A percentile compares a stretch with the other conserved stretches of the same genome.
phyloP scores from a whole-genome alignment of 2,113 vertebrate species.

The Silurus meridionalis region DNA sequence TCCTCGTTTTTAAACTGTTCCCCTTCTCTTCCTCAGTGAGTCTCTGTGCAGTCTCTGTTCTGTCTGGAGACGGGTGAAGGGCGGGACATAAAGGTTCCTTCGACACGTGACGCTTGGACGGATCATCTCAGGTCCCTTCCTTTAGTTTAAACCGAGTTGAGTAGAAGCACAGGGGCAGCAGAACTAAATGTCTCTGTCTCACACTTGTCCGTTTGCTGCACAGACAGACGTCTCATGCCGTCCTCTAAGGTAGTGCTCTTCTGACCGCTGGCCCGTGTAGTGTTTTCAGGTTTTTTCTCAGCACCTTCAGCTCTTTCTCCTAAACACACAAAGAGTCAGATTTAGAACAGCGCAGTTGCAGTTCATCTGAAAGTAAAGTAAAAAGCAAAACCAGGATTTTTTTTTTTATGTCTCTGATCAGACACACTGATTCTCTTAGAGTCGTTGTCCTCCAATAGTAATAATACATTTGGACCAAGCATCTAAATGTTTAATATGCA shows the following conservation, averaged over 20 bases:
- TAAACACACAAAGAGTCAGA: constrained; percentile 47
- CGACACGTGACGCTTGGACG: not conserved
- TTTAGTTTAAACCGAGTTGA: constrained; percentile 59
- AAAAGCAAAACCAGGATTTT: not conserved
- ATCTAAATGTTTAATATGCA: no score
- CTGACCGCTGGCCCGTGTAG: constrained; percentile 5
- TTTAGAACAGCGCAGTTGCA: constrained; percentile 14
- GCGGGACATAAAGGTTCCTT: not conserved
- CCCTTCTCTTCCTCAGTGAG: not conserved
- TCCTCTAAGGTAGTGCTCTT: constrained; percentile 53
- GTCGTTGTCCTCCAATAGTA: no score
- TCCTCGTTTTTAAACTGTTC: not conserved
- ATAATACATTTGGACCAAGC: no score
- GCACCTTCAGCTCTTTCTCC: constrained; percentile 75
- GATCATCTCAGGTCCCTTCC: not conserved
- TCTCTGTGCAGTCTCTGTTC: not conserved
- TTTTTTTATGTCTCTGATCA: not conserved
- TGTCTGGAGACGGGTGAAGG: not conserved
- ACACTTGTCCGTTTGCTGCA: constrained; percentile 54
- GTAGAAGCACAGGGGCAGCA: constrained; percentile 52
- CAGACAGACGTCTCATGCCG: constrained; percentile 62
- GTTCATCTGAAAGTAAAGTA: not conserved
- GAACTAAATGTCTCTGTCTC: constrained; percentile 46
- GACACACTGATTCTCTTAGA: not conserved
- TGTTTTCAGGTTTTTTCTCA: constrained; percentile 56